A percentile compares a stretch with the other conserved stretches of the same genome.
Evolutionary conservation across 2,888 invertebrate species (phyloP).

Genomic region (Scaptomyza parva): DNA sequence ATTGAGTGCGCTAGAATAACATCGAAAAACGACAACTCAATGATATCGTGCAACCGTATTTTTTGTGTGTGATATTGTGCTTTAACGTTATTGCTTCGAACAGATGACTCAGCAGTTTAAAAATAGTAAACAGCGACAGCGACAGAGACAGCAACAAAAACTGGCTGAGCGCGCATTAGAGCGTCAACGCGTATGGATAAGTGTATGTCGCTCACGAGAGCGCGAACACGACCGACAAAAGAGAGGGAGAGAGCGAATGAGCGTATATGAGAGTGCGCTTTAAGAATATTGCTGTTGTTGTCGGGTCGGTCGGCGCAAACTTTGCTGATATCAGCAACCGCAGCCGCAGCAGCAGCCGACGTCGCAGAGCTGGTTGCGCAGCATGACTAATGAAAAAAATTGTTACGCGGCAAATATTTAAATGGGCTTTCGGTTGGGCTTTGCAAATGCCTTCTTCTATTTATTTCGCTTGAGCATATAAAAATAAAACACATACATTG

Average conservation of each 20-base stretch:
- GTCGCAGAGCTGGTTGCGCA: conserved; percentile 69
- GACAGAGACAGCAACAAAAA: conserved; percentile 41
- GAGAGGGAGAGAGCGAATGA: conserved; percentile 10
- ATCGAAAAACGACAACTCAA: conserved; percentile 38
- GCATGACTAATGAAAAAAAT: conserved; percentile 79
- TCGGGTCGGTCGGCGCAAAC: conserved; percentile 32
- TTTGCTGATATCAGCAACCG: conserved; percentile 72
- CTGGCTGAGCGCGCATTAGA: conserved; percentile 61
- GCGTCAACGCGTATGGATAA: conserved; percentile 14
- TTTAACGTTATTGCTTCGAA: conserved; percentile 73
- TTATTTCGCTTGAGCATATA: conserved; percentile 48
- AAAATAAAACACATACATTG: conserved; percentile 56
- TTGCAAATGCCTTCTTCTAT: conserved; percentile 27
- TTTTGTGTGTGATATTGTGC: conserved; percentile 48
- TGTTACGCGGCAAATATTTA: conserved; percentile 77
- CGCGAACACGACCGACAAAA: neutral
- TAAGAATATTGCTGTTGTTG: conserved; percentile 44
- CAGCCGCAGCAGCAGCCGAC: conserved; percentile 33
- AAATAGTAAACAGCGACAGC: conserved; percentile 84
- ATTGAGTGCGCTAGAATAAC: conserved; percentile 41
- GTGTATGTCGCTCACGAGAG: conserved; percentile 27
- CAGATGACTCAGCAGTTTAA: conserved; percentile 85
- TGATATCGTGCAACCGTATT: conserved; percentile 41
- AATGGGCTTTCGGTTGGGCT: conserved; percentile 56
- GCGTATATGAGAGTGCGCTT: conserved; percentile 41